Evolutionary conservation across 2,113 vertebrate genomes (phyloP), one percentile per base, ranked within the genome.

Genomic region (Crocuta crocuta): DNA sequence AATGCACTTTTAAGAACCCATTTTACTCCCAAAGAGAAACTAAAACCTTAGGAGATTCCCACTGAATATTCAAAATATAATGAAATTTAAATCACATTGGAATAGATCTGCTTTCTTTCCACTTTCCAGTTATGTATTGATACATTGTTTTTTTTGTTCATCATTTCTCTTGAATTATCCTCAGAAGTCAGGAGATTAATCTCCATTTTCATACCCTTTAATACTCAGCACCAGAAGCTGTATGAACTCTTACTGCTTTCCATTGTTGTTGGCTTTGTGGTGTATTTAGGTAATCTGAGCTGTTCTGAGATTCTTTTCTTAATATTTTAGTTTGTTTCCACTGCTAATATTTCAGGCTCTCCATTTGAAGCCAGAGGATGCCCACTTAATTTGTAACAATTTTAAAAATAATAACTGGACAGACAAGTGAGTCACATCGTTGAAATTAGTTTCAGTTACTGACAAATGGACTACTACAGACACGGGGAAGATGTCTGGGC

Each of bases 61-160:
- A 33, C 81, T 95, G 93, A 96, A 97, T 98, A 95, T 97, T 97
- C 94, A 96, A 97, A 96, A 89, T 76, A 96, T 92, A 96, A 97
- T 97, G 84, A 96, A 81, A 95, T 94, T 95, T 95, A 97, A 96
- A 96, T 96, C 90, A 79, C 94, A 89, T 96, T 95, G 85, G 78
- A 96, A 86, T 86, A 90, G 65, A 89, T 92, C 71, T 84, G 33
- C 48, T 94, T 97, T 96, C 66, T 89, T 94, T 86, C 79, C 80
- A n/a, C n/a, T 96, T 85, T 96, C 70, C 55, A n/a, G 71, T 73
- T 83, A 91, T 82, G 39, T 88, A 70, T 73, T 85, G 90, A 94
- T 84, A 95, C 80, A 48, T 33, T 76, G 73, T 21, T 53, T 4
- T 4, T 66, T 85, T 39, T 88, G 35, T 76, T 24, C 35, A 35